Conservation (phyloP, 1,140 invertebrate species). For the Cyclina sinensis region DNA sequence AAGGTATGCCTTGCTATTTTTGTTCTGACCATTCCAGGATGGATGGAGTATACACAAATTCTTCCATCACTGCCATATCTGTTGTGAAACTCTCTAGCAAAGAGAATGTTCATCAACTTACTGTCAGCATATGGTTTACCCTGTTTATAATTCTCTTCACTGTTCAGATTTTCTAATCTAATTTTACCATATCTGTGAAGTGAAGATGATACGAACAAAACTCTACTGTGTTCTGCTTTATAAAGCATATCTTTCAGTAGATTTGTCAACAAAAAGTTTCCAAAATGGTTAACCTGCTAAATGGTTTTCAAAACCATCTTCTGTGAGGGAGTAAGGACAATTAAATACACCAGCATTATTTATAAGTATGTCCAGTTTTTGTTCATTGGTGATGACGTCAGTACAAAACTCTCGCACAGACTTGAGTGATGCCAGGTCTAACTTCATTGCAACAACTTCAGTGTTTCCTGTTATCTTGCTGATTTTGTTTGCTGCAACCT, state of each 20-base stretch:
- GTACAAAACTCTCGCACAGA: slow-evolving; percentile 84
- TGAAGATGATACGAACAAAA: slow-evolving; percentile 96
- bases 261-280: slow-evolving; percentile 93
- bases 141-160: slow-evolving; percentile 86
- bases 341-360: slow-evolving; percentile 84
- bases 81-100: slow-evolving; percentile 85
- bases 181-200: slow-evolving; percentile 90
- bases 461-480: slow-evolving; percentile 81
- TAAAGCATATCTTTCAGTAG: slow-evolving; percentile 90
- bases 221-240: slow-evolving; percentile 90
- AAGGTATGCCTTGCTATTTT: slow-evolving; percentile 90
- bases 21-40: slow-evolving; percentile 86
- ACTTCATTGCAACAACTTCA: slow-evolving; percentile 89
- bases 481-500: slow-evolving; percentile 89
- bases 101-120: slow-evolving; percentile 87
- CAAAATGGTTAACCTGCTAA: slow-evolving; percentile 96
- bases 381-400: slow-evolving; percentile 90
- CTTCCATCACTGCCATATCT: slow-evolving; percentile 84
- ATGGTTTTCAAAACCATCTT: slow-evolving; percentile 94
- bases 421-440: slow-evolving; percentile 83
- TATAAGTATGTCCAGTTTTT: slow-evolving; percentile 90
- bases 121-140: slow-evolving; percentile 89
- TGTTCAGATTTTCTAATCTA: slow-evolving; percentile 91
- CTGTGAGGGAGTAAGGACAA: slow-evolving; percentile 84
- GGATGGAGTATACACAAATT: slow-evolving; percentile 81